These are phyloP conservation scores for Scaptomyza flava DNA, from an alignment of 2,888 invertebrate genomes.

Conservation along the genomic window DNA sequence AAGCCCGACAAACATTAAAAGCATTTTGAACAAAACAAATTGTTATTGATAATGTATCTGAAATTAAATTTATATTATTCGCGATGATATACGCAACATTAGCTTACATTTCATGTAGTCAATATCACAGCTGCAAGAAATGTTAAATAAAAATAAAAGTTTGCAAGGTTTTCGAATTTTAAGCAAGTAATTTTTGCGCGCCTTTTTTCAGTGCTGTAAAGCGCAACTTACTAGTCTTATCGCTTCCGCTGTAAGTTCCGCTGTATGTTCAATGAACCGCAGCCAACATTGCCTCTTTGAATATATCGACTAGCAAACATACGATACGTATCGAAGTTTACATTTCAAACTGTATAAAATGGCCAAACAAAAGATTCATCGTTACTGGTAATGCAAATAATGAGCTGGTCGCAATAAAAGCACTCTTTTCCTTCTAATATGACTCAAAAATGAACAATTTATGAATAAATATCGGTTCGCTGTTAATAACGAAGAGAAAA, in stretches of 20 bases:
- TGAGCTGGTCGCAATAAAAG: not conserved
- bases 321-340: not conserved
- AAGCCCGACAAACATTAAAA: not conserved
- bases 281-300: slow-evolving; percentile 5
- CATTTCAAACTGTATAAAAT: not conserved
- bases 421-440: not conserved
- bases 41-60: not conserved
- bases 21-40: not conserved
- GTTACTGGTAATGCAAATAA: not conserved
- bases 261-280: not conserved
- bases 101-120: too few relatives aligned
- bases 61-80: not conserved
- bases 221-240: not conserved
- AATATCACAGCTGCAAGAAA: not conserved
- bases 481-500: slow-evolving; percentile 20
- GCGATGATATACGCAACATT: too few relatives aligned
- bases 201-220: slow-evolving; percentile 18
- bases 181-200: not conserved
- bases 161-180: not conserved
- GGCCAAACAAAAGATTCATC: not conserved
- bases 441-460: not conserved
- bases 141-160: not conserved
- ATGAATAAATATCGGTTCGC: not conserved
- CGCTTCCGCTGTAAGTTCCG: slow-evolving; percentile 1
- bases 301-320: not conserved